Evolutionary conservation across 2,113 vertebrate species (phyloP).

Genomic region (Pteronura brasiliensis): DNA sequence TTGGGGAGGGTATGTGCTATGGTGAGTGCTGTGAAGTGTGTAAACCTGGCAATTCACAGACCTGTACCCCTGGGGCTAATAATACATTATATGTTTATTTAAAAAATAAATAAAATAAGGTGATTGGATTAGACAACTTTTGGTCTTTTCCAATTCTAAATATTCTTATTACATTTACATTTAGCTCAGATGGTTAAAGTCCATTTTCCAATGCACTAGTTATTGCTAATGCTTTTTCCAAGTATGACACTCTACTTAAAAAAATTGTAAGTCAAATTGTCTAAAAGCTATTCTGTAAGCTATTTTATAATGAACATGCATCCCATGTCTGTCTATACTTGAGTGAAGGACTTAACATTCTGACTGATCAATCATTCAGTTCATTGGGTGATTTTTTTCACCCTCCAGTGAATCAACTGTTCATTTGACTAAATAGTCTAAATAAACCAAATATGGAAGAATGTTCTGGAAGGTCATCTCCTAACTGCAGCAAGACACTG

Average conservation of each 20-base stretch:
- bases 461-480: background rate
- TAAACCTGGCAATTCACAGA: no score
- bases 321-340: background rate
- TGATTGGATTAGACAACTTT: background rate
- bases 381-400: background rate
- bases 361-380: background rate
- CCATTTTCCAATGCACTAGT: background rate
- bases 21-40: no score
- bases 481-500: background rate
- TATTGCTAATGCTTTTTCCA: background rate
- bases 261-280: background rate
- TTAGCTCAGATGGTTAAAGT: background rate
- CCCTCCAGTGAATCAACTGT: background rate
- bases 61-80: no score
- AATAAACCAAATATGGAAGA: conserved; percentile 5
- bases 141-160: background rate
- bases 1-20: no score
- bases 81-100: no score
- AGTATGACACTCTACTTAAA: background rate
- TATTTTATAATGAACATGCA: background rate
- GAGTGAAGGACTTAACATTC: background rate
- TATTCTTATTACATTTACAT: background rate
- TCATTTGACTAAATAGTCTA: background rate
- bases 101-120: background rate
- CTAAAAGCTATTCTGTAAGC: background rate